Percentiles rank a stretch among this genome's conserved stretches.
phyloP scores from a whole-genome alignment of 2,113 vertebrate genomes.

The Pachyramphus minor region DNA sequence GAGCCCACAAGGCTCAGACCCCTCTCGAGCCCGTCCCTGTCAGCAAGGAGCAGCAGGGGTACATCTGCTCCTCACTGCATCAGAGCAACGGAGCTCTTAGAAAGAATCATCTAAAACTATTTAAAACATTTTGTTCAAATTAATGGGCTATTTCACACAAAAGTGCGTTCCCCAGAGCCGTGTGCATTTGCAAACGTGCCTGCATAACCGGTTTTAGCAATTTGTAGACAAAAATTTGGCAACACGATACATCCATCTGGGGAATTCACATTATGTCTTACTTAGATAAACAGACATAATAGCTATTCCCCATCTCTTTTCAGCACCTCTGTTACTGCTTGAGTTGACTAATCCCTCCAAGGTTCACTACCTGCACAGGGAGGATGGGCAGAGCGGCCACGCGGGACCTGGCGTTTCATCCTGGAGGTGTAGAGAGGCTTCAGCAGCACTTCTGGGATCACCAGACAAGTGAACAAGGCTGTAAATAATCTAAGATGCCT shows the following conservation, averaged over 20 bases:
- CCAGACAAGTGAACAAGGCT: neutral
- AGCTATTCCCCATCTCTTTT: neutral
- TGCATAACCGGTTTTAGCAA: neutral
- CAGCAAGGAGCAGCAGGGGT: accelerated
- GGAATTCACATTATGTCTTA: neutral
- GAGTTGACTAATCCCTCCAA: neutral
- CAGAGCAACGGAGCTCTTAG: neutral
- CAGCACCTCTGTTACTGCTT: neutral
- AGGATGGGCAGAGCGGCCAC: neutral
- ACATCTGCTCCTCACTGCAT: neutral
- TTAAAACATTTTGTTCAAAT: slow-evolving; percentile 42
- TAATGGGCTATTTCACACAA: slow-evolving; percentile 38
- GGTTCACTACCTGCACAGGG: neutral
- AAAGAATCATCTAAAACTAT: neutral
- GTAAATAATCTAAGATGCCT: neutral
- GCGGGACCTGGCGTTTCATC: accelerated
- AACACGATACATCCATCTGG: neutral
- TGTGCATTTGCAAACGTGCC: neutral
- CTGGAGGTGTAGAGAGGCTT: neutral
- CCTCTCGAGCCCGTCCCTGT: neutral
- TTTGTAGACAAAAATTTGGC: slow-evolving; percentile 39
- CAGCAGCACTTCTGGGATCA: neutral
- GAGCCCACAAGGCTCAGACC: neutral
- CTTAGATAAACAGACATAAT: neutral
- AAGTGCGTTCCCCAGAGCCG: neutral